Evolutionary conservation across 2,888 invertebrate genomes (phyloP), one percentile per base, ranked within the genome.

Genomic region (Scaptomyza flava): DNA sequence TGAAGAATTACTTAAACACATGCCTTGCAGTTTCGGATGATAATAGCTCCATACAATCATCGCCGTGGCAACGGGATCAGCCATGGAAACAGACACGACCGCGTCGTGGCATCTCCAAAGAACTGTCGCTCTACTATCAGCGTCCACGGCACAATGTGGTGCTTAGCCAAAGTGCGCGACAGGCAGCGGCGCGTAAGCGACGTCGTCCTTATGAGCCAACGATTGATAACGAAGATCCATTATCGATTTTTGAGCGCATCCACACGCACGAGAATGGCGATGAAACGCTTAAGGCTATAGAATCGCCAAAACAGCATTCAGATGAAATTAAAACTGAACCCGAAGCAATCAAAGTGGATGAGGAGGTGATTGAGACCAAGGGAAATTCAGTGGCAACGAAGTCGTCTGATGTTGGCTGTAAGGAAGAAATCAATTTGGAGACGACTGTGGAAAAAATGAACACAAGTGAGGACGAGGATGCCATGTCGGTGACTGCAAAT

Each of bases 51-150:
- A 94, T 97, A 91, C 96, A 97, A 92, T 97, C 97, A 80, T 97
- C 97, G 89, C 97, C 97, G 70, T 97, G 97, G 96, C 96, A 96
- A 93, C 94, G 97, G 84, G 97, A 97, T 92, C 96, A 96, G 93
- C 96, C 96, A 91, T 97, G 97, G 96, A 97, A 97, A 92, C 97
- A 97, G 92, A 93, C 95, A 75, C 93, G 94, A 78, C 97, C 97
- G 64, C 94, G 95, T 85, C 94, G 94, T 77, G 94, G 95, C 91
- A 93, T 95, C 77, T 95, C 96, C 90, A 95, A 94, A 90, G 95
- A 96, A 93, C 93, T 96, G 93, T 94, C 94, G 89, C 94, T 96
- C 90, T 95, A 88, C 72, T 92, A 90, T 75, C 89, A 89, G 69
- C 90, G 90, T 50, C 89, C 90, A 45, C 87, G 89, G 74, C 75